A percentile compares a stretch with the other conserved stretches of the same genome.
phyloP scores from a whole-genome alignment of 2,888 invertebrate species.

The Synanthedon myopaeformis region DNA sequence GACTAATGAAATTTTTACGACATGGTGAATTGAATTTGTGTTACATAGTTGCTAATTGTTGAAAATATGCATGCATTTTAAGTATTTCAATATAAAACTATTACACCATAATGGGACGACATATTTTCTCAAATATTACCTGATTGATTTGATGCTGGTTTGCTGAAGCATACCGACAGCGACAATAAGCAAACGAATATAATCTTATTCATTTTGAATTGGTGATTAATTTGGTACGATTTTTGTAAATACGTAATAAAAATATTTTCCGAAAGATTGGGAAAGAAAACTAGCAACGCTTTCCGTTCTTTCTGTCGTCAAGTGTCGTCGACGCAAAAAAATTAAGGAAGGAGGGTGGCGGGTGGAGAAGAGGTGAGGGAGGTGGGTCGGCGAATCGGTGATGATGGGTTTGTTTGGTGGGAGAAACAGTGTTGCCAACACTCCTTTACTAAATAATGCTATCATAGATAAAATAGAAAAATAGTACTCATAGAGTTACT shows the following conservation, averaged over 20 bases:
- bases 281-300: neutral
- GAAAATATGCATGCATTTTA: neutral
- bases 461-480: too few relatives aligned
- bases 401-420: too few relatives aligned
- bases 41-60: neutral
- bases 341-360: too few relatives aligned
- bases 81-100: neutral
- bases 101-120: neutral
- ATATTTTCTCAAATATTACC: constrained; percentile 17
- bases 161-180: constrained; percentile 36
- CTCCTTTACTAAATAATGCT: too few relatives aligned
- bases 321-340: too few relatives aligned
- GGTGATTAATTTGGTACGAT: constrained; percentile 13
- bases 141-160: constrained; percentile 16
- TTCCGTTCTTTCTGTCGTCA: neutral
- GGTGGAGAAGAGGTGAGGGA: too few relatives aligned
- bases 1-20: neutral
- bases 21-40: neutral
- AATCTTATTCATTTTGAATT: constrained; percentile 49
- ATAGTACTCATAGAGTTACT: too few relatives aligned
- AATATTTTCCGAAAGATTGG: neutral
- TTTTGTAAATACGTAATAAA: constrained; percentile 8
- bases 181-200: constrained; percentile 48
- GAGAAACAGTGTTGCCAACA: too few relatives aligned
- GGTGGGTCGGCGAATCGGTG: too few relatives aligned